phyloP scores from a whole-genome alignment of 2,888 invertebrate genomes.

The Hypomecis atomaria region DNA sequence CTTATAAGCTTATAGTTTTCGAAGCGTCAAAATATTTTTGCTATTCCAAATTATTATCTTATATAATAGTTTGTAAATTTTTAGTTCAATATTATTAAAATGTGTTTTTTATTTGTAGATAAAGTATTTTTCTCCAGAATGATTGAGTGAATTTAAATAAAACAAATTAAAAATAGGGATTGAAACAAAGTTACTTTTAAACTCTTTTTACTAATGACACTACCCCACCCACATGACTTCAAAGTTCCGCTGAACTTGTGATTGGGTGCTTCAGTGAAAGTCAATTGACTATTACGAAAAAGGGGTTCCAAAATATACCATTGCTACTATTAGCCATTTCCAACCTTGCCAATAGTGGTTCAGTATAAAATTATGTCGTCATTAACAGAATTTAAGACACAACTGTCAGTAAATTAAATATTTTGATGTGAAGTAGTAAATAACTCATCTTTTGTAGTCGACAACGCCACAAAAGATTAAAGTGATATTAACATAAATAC shows the following conservation, averaged over 20 bases:
- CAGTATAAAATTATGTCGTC: conserved; percentile 1
- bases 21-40: too few species aligned
- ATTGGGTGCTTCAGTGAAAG: conserved; percentile 30
- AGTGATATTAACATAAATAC: conserved; percentile 25
- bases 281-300: conserved; percentile 40
- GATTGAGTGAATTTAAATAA: too few species aligned
- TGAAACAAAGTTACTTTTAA: neutral
- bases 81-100: too few species aligned
- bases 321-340: neutral
- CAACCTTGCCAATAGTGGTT: neutral
- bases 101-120: too few species aligned
- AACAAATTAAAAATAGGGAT: too few species aligned
- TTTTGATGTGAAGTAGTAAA: conserved; percentile 1
- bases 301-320: conserved; percentile 28
- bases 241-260: neutral
- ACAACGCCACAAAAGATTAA: conserved; percentile 13
- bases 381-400: neutral
- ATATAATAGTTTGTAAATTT: too few species aligned
- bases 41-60: too few species aligned
- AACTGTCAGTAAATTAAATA: neutral
- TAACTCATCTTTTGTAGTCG: conserved; percentile 1
- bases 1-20: too few species aligned
- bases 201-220: neutral
- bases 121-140: too few species aligned
- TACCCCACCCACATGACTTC: neutral